Evolutionary conservation across 2,113 vertebrate genomes (phyloP).

Genomic region (Megaleporinus macrocephalus): DNA sequence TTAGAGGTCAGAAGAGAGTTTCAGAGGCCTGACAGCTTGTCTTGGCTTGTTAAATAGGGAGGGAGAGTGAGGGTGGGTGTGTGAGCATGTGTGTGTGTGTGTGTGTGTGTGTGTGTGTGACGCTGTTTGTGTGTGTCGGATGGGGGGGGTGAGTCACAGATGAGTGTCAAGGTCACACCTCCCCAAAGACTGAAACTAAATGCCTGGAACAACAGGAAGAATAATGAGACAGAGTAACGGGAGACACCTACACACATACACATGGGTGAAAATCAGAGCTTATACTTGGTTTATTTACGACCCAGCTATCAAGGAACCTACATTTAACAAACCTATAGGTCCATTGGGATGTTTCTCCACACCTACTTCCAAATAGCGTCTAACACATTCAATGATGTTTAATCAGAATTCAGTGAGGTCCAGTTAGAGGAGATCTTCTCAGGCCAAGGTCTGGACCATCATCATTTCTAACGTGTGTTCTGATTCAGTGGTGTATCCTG

Average conservation of each 20-base stretch:
- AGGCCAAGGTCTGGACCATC: no score
- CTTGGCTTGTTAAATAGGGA: constrained; percentile 29
- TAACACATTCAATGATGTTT: no score
- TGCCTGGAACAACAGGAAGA: neutral
- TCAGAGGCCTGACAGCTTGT: constrained; percentile 29
- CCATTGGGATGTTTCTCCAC: no score
- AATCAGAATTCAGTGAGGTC: no score
- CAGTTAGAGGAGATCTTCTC: no score
- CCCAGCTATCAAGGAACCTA: no score
- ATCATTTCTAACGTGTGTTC: no score
- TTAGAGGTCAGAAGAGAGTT: constrained; percentile 17
- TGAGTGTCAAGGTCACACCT: constrained; percentile 17
- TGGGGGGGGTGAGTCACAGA: neutral
- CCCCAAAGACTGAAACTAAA: constrained; percentile 8
- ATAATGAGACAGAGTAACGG: neutral
- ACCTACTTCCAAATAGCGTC: no score
- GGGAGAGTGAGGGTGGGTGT: neutral
- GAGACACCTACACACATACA: neutral
- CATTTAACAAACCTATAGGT: no score
- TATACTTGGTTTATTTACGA: no score
- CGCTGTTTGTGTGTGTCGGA: neutral
- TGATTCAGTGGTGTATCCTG: no score
- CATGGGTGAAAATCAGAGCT: neutral
- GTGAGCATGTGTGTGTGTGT: no score
- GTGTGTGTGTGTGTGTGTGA: neutral